These are phyloP conservation scores for Anguilla obscura DNA, from an alignment of 2,797 vertebrate genomes.

Conservation along the genomic window DNA sequence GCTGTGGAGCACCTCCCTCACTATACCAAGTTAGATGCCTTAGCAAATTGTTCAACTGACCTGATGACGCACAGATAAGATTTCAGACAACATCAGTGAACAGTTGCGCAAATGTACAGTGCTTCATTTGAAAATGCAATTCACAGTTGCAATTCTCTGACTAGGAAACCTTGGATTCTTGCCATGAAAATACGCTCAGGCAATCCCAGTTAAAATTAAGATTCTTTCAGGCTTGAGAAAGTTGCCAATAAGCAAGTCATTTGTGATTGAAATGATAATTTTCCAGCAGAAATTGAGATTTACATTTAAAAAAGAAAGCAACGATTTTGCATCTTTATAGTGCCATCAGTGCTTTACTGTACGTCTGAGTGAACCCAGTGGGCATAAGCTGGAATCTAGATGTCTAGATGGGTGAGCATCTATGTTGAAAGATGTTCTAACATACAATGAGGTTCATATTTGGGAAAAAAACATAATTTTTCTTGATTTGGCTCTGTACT, in stretches of 20 bases:
- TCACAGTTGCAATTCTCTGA: neutral
- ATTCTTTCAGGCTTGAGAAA: neutral
- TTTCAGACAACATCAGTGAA: neutral
- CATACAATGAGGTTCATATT: no score
- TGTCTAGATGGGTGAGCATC: neutral
- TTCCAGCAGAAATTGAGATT: neutral
- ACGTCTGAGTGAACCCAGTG: neutral
- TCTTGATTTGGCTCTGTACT: no score
- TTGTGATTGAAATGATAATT: neutral
- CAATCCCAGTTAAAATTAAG: neutral
- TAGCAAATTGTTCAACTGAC: neutral
- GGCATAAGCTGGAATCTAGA: neutral
- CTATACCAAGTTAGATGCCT: neutral
- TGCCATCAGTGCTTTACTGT: neutral
- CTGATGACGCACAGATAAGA: neutral
- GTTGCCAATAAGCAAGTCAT: neutral
- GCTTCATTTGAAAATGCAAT: neutral
- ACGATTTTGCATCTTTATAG: neutral
- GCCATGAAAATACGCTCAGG: neutral
- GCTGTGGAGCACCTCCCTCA: neutral
- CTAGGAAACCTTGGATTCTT: neutral
- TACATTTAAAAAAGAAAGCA: neutral
- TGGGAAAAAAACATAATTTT: no score
- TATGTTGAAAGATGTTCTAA: no score
- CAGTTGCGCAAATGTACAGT: neutral